Evolutionary conservation across 2,113 vertebrate genomes (phyloP), one percentile per base, ranked within the genome.

Genomic region (Diglossa brunneiventris): DNA sequence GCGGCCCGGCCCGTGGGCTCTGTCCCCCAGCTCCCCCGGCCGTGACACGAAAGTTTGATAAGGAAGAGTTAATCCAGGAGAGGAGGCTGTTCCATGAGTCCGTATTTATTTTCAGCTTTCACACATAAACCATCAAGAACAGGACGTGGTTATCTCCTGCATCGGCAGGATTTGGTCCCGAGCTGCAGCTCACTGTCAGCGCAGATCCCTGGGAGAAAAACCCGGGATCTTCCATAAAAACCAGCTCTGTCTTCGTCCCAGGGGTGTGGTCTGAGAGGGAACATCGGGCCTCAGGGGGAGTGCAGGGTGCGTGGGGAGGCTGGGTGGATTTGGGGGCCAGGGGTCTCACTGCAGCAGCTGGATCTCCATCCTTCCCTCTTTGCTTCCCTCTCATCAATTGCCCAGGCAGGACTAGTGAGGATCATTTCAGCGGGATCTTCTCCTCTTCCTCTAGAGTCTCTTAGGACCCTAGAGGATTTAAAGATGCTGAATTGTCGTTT

Each of bases 221-320:
- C 3, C 10, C 28, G 37, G 4, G 4, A 27, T 59, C 15, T 44
- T 35, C 27, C 2, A 0, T 59, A 21, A 44, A 52, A 66, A 21
- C 0, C 37, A 37, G 13, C 28, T 58, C 9, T 59, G 15, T 19
- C 37, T 33, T 19, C 10, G 9, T 42, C 33, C 18, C 19, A 28
- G 37, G 10, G 10, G 16, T 49, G 30, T 13, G 52, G 22, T 15
- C 27, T 16, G 44, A 37, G 37, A 27, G 22, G 67, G 10, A 22
- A 16, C 15, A 28, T 7, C 18, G 44, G 50, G 6, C 15, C 27
- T 33, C 7, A 12, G 11, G 42, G 31, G 50, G 18, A 19, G 11
- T 5, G 31, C 14, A 19, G 1, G 1, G 13, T n/a, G 10, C 12
- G 6, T 1, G 13, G 42, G 20, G 35, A 37, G 8, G 31, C 7